A percentile compares a stretch with the other conserved stretches of the same genome.
These are phyloP conservation scores for Xestia sexstrigata DNA, from an alignment of 2,888 invertebrate species.

Conservation along the genomic window DNA sequence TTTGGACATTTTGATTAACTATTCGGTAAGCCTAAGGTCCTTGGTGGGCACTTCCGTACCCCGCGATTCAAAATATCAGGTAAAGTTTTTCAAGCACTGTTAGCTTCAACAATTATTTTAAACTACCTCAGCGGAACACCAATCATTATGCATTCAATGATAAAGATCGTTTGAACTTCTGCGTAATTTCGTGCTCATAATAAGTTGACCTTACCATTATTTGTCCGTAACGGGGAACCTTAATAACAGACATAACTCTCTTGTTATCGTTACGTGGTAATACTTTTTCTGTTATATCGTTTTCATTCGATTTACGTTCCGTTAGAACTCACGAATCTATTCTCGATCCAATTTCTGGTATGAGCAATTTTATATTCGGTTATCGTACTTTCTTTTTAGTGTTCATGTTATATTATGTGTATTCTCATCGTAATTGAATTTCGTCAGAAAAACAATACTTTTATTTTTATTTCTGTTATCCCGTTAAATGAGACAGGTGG, in stretches of 20 bases:
- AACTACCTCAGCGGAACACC: slow-evolving; percentile 1
- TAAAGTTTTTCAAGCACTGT: not conserved
- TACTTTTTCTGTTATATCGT: slow-evolving; percentile 62
- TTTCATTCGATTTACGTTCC: slow-evolving; percentile 67
- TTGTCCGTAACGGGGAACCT: slow-evolving; percentile 59
- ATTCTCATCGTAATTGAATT: slow-evolving; percentile 48
- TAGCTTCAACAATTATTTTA: not conserved
- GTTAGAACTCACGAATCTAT: slow-evolving; percentile 65
- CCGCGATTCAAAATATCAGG: not conserved
- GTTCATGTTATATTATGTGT: slow-evolving; percentile 19
- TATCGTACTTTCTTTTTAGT: slow-evolving; percentile 22
- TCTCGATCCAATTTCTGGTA: slow-evolving; percentile 57
- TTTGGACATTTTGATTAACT: too few relatives aligned
- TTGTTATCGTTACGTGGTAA: slow-evolving; percentile 64
- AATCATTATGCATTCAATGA: slow-evolving; percentile 37
- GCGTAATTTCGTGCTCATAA: slow-evolving; percentile 41
- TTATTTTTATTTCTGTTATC: slow-evolving; percentile 15
- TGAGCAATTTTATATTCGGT: slow-evolving; percentile 48
- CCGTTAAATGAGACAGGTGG: slow-evolving; percentile 17
- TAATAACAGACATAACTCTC: slow-evolving; percentile 61
- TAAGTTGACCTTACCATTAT: slow-evolving; percentile 62
- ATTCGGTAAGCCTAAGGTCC: too few relatives aligned
- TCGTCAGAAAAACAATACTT: slow-evolving; percentile 16
- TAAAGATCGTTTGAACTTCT: slow-evolving; percentile 48
- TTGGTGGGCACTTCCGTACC: too few relatives aligned